phyloP scores from a whole-genome alignment of 2,888 invertebrate species.

The Podotricha telesiphe region DNA sequence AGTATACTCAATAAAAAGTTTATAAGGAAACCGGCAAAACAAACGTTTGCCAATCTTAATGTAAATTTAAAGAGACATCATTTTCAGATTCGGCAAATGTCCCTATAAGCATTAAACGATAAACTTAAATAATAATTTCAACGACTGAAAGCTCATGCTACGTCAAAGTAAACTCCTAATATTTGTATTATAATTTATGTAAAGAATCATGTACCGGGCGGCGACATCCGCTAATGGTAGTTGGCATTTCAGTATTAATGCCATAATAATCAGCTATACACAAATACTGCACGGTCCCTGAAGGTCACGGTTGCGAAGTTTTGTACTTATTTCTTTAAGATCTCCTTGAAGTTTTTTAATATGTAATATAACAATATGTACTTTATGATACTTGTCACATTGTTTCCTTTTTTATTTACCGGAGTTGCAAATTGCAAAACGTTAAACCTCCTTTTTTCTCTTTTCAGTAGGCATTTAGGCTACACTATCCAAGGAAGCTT shows the following conservation, averaged over 20 bases:
- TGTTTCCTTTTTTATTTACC: no score
- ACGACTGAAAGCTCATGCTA: constrained; percentile 37
- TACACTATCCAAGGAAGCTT: no score
- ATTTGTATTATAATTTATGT: constrained; percentile 68
- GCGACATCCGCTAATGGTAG: constrained; percentile 67
- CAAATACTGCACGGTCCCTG: constrained; percentile 47
- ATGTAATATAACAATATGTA: background rate
- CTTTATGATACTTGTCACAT: no score
- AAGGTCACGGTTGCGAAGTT: constrained; percentile 63
- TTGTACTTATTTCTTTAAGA: constrained; percentile 30
- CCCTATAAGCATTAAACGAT: constrained; percentile 36
- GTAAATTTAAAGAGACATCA: constrained; percentile 20
- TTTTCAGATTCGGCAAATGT: constrained; percentile 27
- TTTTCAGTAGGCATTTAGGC: no score
- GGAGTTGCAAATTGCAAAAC: no score
- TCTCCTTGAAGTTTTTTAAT: background rate
- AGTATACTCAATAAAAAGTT: no score
- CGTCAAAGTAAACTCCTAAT: constrained; percentile 33
- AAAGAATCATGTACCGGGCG: constrained; percentile 74
- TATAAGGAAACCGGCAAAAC: background rate
- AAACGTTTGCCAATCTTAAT: constrained; percentile 8
- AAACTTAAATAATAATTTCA: constrained; percentile 40
- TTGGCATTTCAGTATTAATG: constrained; percentile 65
- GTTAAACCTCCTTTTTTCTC: no score
- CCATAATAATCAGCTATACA: constrained; percentile 63